phyloP scores from a whole-genome alignment of 2,113 vertebrate species.

The Eira barbara region DNA sequence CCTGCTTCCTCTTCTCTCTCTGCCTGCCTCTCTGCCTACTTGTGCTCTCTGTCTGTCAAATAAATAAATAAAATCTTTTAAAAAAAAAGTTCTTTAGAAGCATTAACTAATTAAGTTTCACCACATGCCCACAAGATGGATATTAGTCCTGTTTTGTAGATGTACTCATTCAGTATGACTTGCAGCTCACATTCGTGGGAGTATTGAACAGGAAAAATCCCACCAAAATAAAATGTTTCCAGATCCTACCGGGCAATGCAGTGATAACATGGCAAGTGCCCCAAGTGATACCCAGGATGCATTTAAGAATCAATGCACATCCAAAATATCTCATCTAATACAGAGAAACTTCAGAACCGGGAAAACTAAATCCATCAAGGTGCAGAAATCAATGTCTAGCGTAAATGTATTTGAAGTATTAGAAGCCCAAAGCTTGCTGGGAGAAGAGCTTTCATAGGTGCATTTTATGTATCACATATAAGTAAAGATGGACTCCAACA shows the following conservation, averaged over 20 bases:
- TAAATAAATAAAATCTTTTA: too few species aligned
- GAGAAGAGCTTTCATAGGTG: not conserved
- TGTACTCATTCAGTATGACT: not conserved
- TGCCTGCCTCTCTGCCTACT: too few species aligned
- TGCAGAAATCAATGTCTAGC: not conserved
- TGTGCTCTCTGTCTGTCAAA: too few species aligned
- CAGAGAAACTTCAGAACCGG: not conserved
- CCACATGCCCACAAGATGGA: slow-evolving; percentile 29
- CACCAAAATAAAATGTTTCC: not conserved
- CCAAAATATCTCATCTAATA: not conserved
- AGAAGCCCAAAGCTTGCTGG: not conserved
- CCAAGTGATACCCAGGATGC: not conserved
- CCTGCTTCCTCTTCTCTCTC: too few species aligned
- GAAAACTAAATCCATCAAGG: not conserved
- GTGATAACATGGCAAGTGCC: not conserved
- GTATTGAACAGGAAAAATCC: not conserved
- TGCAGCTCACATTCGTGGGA: not conserved
- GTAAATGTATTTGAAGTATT: not conserved
- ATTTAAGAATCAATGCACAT: slow-evolving; percentile 22
- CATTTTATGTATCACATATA: not conserved
- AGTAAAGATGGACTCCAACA: not conserved
- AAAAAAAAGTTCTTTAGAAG: slow-evolving; percentile 49
- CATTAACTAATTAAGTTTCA: slow-evolving; percentile 57
- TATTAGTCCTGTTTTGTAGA: slow-evolving; percentile 2
- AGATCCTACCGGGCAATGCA: not conserved